Conservation (phyloP, 2,113 vertebrate species). For the Cynoglossus semilaevis region DNA sequence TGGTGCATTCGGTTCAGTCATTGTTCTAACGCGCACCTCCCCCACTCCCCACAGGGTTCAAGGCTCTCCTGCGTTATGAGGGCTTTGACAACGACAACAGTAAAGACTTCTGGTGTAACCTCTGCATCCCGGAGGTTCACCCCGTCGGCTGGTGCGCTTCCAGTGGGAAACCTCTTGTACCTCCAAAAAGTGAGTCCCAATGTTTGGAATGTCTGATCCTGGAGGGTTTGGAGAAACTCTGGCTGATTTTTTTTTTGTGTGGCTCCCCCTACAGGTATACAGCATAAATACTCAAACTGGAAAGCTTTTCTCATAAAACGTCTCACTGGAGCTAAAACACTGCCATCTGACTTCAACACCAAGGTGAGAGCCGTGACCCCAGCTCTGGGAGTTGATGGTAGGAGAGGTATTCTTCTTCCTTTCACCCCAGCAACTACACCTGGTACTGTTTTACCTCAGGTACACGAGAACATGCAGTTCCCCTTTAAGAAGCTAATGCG, state of each 20-base stretch:
- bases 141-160: conserved; percentile 98
- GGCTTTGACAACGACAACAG: conserved; percentile 94
- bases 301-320: conserved; percentile 97
- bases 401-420: not conserved
- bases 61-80: conserved; percentile 92
- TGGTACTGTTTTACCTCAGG: conserved; percentile 65
- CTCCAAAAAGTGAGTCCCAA: conserved; percentile 84
- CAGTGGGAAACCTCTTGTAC: conserved; percentile 93
- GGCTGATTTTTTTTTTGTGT: not conserved
- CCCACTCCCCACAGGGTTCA: conserved; percentile 81
- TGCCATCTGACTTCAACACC: conserved; percentile 92
- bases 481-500: conserved; percentile 96
- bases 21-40: no score
- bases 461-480: conserved; percentile 94
- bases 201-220: not conserved
- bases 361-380: conserved; percentile 78
- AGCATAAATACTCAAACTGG: conserved; percentile 98
- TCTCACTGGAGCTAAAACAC: conserved; percentile 98
- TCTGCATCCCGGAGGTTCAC: conserved; percentile 92
- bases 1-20: no score
- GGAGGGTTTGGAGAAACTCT: no score
- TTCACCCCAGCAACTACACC: not conserved
- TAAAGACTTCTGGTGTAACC: conserved; percentile 94
- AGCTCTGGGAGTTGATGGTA: no score
- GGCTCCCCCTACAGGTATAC: conserved; percentile 80